phyloP scores from a whole-genome alignment of 2,113 vertebrate genomes.

The Lethenteron camtschaticum region DNA sequence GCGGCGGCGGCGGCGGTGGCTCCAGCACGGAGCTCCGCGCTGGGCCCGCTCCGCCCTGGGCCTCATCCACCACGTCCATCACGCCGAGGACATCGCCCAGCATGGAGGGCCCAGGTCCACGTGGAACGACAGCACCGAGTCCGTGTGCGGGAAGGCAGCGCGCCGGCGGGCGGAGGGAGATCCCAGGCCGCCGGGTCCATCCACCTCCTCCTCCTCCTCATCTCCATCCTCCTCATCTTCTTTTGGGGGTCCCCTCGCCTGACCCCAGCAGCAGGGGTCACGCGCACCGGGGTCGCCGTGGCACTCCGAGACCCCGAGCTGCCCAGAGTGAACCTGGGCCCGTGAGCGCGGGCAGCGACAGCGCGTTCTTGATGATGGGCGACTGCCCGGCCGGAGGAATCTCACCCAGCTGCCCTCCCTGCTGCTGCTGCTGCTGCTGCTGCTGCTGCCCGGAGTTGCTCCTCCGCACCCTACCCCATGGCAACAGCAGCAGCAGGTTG shows the following conservation, averaged over 20 bases:
- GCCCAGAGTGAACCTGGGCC: background rate
- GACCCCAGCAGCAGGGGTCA: background rate
- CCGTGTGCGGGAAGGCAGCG: background rate
- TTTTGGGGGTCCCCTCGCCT: background rate
- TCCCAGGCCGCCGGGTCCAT: background rate
- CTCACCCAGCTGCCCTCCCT: background rate
- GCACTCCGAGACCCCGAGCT: background rate
- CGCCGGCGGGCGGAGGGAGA: background rate
- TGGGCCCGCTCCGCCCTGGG: constrained; percentile 15
- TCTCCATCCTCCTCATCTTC: background rate
- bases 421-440: background rate
- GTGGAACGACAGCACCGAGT: constrained; percentile 30
- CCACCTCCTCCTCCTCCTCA: background rate
- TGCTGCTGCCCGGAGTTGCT: background rate
- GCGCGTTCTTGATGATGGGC: constrained; percentile 1
- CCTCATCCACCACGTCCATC: constrained; percentile 22
- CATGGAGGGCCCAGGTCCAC: constrained; percentile 36
- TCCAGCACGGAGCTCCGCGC: too few relatives aligned
- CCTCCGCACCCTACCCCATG: background rate
- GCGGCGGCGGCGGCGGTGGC: too few relatives aligned
- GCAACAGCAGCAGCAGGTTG: background rate
- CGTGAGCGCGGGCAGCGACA: background rate
- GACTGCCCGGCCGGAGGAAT: background rate
- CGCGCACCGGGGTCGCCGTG: background rate
- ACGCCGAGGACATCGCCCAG: constrained; percentile 43